Conservation (phyloP, 2,113 vertebrate genomes). For the Lepus europaeus region DNA sequence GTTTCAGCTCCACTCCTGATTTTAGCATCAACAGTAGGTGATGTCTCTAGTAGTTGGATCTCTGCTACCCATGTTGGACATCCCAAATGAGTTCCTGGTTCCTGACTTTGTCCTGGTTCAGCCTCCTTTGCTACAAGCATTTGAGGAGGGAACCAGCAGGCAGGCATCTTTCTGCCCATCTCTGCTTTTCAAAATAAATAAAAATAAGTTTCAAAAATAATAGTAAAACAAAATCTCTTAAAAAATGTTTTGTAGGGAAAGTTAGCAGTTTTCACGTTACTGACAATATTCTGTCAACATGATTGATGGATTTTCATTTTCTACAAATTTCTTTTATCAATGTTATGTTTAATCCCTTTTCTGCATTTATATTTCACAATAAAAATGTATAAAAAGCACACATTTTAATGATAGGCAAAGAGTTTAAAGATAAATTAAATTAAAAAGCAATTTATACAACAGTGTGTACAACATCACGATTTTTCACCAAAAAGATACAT, state of each 20-base stretch:
- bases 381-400: neutral
- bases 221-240: neutral
- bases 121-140: no score
- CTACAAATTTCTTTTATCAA: slow-evolving; percentile 13
- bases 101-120: no score
- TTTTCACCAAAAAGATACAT: neutral
- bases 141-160: no score
- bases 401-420: neutral
- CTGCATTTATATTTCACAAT: slow-evolving; percentile 23
- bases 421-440: neutral
- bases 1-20: no score
- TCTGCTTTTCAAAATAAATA: no score
- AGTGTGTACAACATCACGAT: neutral
- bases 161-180: no score
- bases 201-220: no score
- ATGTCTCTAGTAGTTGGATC: no score
- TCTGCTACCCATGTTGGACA: no score
- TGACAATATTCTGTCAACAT: neutral
- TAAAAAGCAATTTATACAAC: neutral
- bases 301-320: neutral
- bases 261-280: neutral
- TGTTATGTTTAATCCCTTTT: neutral
- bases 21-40: no score
- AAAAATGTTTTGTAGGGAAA: neutral
- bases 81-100: no score